These are phyloP conservation scores for Nymphicus hollandicus DNA, from an alignment of 2,113 vertebrate genomes.

Conservation along the genomic window DNA sequence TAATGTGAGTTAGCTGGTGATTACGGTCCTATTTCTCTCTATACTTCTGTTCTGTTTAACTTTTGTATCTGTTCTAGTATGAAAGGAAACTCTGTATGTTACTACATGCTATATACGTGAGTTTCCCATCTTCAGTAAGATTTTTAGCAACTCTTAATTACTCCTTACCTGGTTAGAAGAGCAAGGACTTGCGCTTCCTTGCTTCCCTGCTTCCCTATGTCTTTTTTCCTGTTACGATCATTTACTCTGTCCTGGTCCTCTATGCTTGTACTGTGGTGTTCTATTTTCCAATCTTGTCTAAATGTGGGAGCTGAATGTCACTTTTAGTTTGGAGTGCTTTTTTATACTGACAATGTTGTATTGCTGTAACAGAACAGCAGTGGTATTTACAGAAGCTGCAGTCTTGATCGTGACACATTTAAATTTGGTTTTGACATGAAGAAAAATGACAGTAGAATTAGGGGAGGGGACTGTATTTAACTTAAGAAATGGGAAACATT, in stretches of 20 bases:
- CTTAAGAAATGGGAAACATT: background rate
- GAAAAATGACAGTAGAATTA: background rate
- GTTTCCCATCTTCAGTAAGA: background rate
- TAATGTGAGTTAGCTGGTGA: constrained; percentile 82
- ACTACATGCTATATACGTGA: background rate
- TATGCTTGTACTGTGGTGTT: background rate
- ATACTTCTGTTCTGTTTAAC: background rate
- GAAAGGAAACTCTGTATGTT: background rate
- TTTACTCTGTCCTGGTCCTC: background rate
- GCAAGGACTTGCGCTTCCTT: background rate
- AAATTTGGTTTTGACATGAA: background rate
- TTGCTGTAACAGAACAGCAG: background rate
- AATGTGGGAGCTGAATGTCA: background rate
- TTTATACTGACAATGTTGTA: background rate
- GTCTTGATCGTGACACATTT: background rate
- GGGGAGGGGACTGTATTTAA: background rate
- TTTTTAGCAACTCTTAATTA: background rate
- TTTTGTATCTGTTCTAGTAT: background rate
- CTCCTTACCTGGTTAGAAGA: background rate
- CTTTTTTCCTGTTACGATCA: background rate
- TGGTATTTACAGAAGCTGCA: background rate
- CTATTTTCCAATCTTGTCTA: background rate
- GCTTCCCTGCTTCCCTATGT: background rate
- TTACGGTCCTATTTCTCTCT: background rate
- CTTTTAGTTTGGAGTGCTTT: background rate